Evolutionary conservation across 2,888 invertebrate genomes (phyloP).

Genomic region (Caenorhabditis sp.): DNA sequence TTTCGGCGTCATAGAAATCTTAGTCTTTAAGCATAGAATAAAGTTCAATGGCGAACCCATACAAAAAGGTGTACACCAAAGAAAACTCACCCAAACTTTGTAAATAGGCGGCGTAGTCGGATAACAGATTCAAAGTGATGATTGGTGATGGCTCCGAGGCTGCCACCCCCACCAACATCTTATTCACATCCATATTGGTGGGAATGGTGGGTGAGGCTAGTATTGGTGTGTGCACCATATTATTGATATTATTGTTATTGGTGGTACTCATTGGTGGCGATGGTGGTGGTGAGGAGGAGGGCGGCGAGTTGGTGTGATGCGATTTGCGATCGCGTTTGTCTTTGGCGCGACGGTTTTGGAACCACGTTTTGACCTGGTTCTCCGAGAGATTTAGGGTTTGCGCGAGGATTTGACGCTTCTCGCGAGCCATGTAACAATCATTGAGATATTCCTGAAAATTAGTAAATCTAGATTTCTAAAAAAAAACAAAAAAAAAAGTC

Average conservation of each 20-base stretch:
- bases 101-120: neutral
- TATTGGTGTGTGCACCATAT: too few species aligned
- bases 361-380: conserved; percentile 63
- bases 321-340: conserved; percentile 45
- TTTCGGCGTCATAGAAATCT: too few species aligned
- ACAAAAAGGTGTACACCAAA: too few species aligned
- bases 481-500: too few species aligned
- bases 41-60: too few species aligned
- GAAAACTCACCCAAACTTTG: neutral
- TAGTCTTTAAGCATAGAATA: too few species aligned
- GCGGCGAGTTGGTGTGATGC: neutral
- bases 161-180: too few species aligned
- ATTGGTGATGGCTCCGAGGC: neutral
- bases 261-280: neutral
- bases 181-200: too few species aligned
- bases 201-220: too few species aligned
- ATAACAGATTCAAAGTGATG: neutral
- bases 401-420: conserved; percentile 52
- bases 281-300: neutral
- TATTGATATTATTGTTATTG: too few species aligned
- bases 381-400: conserved; percentile 48
- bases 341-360: conserved; percentile 57
- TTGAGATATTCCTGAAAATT: conserved; percentile 50
- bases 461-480: neutral
- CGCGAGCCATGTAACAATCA: conserved; percentile 58